Evolutionary conservation across 2,888 invertebrate species (phyloP).

Genomic region (Calameuta pallipes): DNA sequence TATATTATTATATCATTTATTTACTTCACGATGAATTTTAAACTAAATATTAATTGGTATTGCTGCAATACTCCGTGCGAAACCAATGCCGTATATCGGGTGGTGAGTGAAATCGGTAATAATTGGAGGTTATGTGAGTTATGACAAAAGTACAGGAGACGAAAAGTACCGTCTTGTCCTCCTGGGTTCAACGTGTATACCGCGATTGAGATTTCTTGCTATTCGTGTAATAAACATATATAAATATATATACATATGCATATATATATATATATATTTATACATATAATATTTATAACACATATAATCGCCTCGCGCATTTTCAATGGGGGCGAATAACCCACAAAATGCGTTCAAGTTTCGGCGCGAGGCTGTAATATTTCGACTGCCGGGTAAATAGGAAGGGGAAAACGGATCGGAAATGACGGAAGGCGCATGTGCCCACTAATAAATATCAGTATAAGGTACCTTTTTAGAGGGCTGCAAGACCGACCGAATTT

Average conservation of each 20-base stretch:
- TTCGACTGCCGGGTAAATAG: neutral
- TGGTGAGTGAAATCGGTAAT: neutral
- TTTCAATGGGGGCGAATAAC: neutral
- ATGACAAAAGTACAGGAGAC: neutral
- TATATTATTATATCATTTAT: slow-evolving; percentile 26
- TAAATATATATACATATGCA: slow-evolving; percentile 17
- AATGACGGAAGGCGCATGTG: neutral
- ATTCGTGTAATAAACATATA: slow-evolving; percentile 28
- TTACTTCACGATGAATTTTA: neutral
- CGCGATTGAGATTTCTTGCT: slow-evolving; percentile 14
- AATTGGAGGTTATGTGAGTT: neutral
- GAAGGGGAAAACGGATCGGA: neutral
- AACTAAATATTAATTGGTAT: slow-evolving; percentile 13
- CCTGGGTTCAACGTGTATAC: neutral
- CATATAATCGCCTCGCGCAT: neutral
- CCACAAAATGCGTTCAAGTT: neutral
- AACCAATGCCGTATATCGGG: neutral
- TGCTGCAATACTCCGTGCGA: slow-evolving; percentile 12
- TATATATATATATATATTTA: slow-evolving; percentile 13
- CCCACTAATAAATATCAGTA: neutral
- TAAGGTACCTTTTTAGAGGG: neutral
- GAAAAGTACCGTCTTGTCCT: neutral
- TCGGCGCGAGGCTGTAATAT: neutral
- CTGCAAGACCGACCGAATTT: neutral
- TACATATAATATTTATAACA: slow-evolving; percentile 22